These are phyloP conservation scores for Bergia puertoricense DNA, from an alignment of 92 coral and sea anemone genomes.

Conservation along the genomic window DNA sequence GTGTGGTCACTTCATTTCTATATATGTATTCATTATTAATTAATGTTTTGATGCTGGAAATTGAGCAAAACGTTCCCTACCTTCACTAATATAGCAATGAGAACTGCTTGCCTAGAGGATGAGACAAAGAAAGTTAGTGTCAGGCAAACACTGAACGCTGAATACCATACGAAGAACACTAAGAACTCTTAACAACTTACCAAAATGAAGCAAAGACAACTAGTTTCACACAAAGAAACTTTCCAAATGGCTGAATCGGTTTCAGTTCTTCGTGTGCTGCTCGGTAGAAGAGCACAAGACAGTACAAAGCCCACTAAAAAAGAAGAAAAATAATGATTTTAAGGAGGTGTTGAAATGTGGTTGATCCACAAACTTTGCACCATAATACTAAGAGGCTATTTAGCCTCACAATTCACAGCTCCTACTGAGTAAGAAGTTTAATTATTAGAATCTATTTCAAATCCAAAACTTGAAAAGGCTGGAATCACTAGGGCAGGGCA, in stretches of 20 bases:
- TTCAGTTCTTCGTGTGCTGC: slow-evolving; percentile 76
- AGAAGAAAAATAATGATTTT: neutral
- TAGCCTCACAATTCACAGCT: neutral
- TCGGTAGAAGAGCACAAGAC: slow-evolving; percentile 84
- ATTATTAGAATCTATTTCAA: too few species aligned
- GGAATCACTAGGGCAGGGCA: neutral
- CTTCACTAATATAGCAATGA: slow-evolving; percentile 89
- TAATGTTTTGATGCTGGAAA: neutral
- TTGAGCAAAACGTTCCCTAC: slow-evolving; percentile 38
- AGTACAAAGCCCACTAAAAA: slow-evolving; percentile 92
- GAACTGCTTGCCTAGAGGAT: slow-evolving; percentile 76
- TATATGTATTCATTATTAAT: neutral
- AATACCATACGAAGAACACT: neutral
- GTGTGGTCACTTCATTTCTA: neutral
- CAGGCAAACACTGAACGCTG: neutral
- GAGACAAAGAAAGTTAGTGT: neutral
- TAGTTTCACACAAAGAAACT: slow-evolving; percentile 86
- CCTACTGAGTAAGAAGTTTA: neutral
- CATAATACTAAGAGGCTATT: neutral
- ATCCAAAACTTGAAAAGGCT: too few species aligned
- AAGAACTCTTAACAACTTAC: slow-evolving; percentile 51
- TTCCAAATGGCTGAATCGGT: slow-evolving; percentile 86
- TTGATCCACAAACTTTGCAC: too few species aligned
- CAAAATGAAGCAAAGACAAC: slow-evolving; percentile 96
- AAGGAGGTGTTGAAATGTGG: neutral